Evolutionary conservation across 2,888 invertebrate species (phyloP), one percentile per base, ranked within the genome.

Genomic region (Balanococcus diminutus): DNA sequence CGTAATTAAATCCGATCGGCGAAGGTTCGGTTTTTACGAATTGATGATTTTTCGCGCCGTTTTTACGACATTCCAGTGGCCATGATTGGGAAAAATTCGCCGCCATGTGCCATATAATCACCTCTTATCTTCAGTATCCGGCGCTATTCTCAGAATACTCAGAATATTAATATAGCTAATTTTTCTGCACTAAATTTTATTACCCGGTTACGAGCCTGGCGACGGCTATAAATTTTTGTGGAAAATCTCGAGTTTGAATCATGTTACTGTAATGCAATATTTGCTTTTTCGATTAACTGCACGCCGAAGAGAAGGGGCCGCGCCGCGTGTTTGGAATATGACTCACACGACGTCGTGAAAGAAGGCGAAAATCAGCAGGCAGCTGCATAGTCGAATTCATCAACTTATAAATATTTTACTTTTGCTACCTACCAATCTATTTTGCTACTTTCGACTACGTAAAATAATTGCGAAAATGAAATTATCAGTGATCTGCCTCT

Each of bases 41-140:
- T 79, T 32, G 22, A 79, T 79, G 19, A 28, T 79, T 67, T 67
- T 67, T 67, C 67, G 67, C 67, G 67, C 67, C 67, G 28, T 67
- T 67, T 67, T 28, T 56, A 56, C 22, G 22, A 22, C 56, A 56
- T 56, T 56, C 56, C 56, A 56, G 72, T 32, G 28, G 31, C 28
- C 72, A 28, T 72, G 31, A 11, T 31, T 72, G n/a, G 75, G 9
- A 36, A 79, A 79, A 19, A 79, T 36, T 36, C 36, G 36, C 32
- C 56, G 22, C 22, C 56, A 22, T 56, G 56, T 56, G 19, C 56
- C 56, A 56, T 56, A 56, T 8, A 22, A 56, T 4, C 22, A 56
- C 22, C 56, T 22, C 22, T 56, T 56, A 56, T 56, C 56, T 56
- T 8, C 1, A 22, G 75, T 79, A 79, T 79, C 19, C 39, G 72